phyloP scores from a whole-genome alignment of 2,113 vertebrate species.

The Nothocercus julius region DNA sequence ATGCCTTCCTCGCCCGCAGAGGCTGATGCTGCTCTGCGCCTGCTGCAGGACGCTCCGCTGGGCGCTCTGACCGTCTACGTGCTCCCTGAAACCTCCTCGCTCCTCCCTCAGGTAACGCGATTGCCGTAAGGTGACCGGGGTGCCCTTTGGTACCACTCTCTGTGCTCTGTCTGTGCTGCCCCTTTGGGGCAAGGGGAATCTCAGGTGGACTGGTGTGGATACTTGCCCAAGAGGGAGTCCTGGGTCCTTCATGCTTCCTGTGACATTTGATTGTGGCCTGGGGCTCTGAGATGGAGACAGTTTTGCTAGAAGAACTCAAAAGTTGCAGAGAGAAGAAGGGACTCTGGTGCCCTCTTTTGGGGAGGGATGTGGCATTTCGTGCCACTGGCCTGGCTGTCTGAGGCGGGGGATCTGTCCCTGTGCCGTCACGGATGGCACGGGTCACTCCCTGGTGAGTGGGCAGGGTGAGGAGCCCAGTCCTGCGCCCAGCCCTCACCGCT shows the following conservation, averaged over 20 bases:
- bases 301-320: neutral
- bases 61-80: slow-evolving; percentile 90
- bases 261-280: too few relatives aligned
- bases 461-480: neutral
- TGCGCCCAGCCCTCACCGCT: neutral
- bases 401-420: rapidly evolving
- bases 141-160: rapidly evolving
- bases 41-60: slow-evolving; percentile 72
- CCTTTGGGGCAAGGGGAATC: neutral
- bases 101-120: slow-evolving; percentile 85
- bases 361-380: neutral
- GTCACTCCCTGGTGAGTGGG: rapidly evolving
- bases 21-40: slow-evolving; percentile 81
- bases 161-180: rapidly evolving
- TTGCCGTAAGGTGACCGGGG: neutral
- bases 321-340: neutral
- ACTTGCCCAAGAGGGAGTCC: neutral
- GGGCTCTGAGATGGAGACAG: neutral
- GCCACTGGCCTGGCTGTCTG: neutral
- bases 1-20: slow-evolving; percentile 69
- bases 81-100: slow-evolving; percentile 80
- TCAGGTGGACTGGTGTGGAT: too few relatives aligned
- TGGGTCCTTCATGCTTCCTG: too few relatives aligned
- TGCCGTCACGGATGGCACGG: neutral
- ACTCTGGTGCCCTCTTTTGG: too few relatives aligned